Evolutionary conservation across 2,797 vertebrate genomes (phyloP).

Genomic region (Harpagifer antarcticus): DNA sequence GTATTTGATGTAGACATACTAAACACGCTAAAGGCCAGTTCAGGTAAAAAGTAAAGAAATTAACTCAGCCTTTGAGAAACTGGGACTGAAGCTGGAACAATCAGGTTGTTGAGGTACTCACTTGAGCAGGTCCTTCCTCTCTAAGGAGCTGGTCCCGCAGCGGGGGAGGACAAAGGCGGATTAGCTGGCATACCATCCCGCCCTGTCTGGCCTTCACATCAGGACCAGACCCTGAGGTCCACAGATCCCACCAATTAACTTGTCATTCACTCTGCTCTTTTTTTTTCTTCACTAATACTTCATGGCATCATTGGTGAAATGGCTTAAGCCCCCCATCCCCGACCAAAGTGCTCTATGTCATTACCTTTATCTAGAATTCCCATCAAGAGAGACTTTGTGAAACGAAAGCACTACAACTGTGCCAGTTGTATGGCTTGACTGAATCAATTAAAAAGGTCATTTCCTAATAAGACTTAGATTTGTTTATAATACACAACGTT

Average conservation of each 20-base stretch:
- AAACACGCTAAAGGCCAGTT: conserved; percentile 50
- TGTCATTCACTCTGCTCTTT: conserved; percentile 84
- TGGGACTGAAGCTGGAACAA: conserved; percentile 65
- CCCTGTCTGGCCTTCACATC: conserved; percentile 78
- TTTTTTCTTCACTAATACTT: conserved; percentile 68
- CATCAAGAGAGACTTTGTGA: conserved; percentile 41
- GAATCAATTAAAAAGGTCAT: neutral
- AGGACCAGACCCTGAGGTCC: conserved; percentile 76
- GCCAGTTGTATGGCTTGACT: conserved; percentile 10
- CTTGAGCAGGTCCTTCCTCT: conserved; percentile 71
- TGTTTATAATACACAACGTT: neutral
- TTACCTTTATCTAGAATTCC: conserved; percentile 61
- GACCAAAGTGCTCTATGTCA: conserved; percentile 58
- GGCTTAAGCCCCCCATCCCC: conserved; percentile 59
- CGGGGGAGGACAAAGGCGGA: conserved; percentile 76
- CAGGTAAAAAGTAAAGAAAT: conserved; percentile 48
- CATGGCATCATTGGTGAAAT: conserved; percentile 76
- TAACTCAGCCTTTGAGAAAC: conserved; percentile 52
- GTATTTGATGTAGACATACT: conserved; percentile 49
- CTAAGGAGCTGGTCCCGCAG: conserved; percentile 63
- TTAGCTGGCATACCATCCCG: conserved; percentile 82
- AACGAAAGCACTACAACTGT: conserved; percentile 27
- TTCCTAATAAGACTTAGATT: conserved; percentile 9
- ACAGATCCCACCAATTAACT: conserved; percentile 84
- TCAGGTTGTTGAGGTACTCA: conserved; percentile 69